Conservation (phyloP, 64 coral and sea anemone species). For the Actinia equina region DNA sequence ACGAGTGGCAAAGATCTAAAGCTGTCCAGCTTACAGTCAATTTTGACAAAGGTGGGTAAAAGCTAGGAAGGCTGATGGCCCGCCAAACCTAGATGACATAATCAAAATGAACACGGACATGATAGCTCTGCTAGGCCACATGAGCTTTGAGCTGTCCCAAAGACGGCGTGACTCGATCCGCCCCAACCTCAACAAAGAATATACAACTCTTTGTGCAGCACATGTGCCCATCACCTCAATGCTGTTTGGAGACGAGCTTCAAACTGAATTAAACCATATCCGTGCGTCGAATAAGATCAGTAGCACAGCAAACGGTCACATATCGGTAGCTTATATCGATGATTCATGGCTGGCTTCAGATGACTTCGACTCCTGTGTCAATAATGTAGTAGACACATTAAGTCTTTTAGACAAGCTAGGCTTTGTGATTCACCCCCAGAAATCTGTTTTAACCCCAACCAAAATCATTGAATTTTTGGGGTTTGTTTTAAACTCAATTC, state of each 20-base stretch:
- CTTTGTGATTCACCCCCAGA: conserved; percentile 24
- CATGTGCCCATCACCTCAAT: background rate
- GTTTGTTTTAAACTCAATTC: conserved; percentile 27
- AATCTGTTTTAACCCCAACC: conserved; percentile 21
- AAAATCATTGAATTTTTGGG: conserved; percentile 31
- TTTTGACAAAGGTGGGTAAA: background rate
- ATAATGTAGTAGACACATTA: conserved; percentile 14
- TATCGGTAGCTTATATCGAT: conserved; percentile 46
- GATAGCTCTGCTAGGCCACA: conserved; percentile 26
- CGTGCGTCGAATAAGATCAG: background rate
- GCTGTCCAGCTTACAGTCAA: background rate
- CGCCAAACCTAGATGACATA: background rate
- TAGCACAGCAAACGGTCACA: background rate
- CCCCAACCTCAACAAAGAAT: background rate
- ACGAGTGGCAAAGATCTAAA: background rate
- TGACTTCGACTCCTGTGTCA: background rate
- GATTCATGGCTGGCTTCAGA: conserved; percentile 30
- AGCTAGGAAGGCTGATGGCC: background rate
- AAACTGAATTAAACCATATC: background rate
- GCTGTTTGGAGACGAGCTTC: background rate
- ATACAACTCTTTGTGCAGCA: background rate
- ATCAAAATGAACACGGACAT: conserved; percentile 6
- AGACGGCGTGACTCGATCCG: background rate
- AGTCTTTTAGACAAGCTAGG: conserved; percentile 23
- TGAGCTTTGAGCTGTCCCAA: conserved; percentile 3